phyloP scores from a whole-genome alignment of 92 coral and sea anemone genomes.

The Montipora capitata region DNA sequence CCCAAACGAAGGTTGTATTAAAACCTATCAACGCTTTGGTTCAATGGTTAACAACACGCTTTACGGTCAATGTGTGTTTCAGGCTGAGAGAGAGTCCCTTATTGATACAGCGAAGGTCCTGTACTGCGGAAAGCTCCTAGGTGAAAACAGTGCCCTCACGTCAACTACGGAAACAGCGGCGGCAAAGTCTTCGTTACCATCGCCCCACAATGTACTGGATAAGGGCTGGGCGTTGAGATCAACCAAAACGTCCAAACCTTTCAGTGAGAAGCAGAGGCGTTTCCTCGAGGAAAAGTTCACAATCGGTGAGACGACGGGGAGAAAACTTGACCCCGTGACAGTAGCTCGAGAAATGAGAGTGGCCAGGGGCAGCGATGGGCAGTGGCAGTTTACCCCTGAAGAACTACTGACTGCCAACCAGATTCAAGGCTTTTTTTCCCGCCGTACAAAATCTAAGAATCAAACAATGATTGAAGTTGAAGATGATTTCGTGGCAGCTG shows the following conservation, averaged over 20 bases:
- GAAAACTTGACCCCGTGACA: not conserved
- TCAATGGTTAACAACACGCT: constrained; percentile 56
- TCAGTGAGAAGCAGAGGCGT: not conserved
- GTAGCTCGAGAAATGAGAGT: not conserved
- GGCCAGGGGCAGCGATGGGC: not conserved
- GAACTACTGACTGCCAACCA: too few species aligned
- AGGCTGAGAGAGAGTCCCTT: constrained; percentile 41
- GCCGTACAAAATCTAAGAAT: too few species aligned
- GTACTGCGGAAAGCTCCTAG: not conserved
- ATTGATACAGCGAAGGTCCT: not conserved
- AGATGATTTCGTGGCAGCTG: not conserved
- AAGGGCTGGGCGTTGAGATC: not conserved
- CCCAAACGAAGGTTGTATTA: not conserved
- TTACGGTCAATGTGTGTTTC: constrained; percentile 42
- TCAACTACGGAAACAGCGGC: not conserved
- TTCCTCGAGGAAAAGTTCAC: not conserved
- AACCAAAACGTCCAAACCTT: not conserved
- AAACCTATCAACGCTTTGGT: constrained; percentile 27
- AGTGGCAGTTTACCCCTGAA: not conserved
- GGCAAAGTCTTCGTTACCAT: not conserved
- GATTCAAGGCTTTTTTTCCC: too few species aligned
- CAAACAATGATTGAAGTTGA: too few species aligned
- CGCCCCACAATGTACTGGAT: not conserved
- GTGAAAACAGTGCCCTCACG: not conserved
- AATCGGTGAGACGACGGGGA: not conserved